Conservation (phyloP, 1,140 invertebrate genomes). For the Drosophila pandora region DNA sequence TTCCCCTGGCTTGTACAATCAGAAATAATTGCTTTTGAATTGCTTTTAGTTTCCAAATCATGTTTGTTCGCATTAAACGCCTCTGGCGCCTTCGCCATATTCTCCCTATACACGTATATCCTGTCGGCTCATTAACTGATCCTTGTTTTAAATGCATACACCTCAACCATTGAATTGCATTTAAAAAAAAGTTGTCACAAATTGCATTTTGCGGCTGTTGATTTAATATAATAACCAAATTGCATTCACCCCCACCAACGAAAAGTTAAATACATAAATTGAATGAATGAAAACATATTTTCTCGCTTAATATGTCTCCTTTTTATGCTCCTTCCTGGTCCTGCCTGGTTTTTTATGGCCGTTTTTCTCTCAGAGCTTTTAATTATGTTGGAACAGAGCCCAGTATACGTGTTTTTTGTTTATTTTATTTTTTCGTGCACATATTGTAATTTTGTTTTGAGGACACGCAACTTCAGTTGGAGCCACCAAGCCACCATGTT, state of each 20-base stretch:
- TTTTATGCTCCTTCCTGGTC: constrained; percentile 27
- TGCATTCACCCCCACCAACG: constrained; percentile 13
- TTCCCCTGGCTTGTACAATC: constrained; percentile 52
- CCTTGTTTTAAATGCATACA: constrained; percentile 34
- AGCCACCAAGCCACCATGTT: neutral
- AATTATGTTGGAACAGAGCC: constrained; percentile 59
- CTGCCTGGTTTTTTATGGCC: constrained; percentile 23
- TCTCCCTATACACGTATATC: neutral
- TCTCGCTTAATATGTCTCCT: constrained; percentile 6
- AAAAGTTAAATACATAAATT: constrained; percentile 5
- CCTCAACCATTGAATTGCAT: neutral
- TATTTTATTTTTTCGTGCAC: constrained; percentile 23
- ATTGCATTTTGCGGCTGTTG: constrained; percentile 52
- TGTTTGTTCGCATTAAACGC: constrained; percentile 1
- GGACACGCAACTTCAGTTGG: constrained; percentile 38
- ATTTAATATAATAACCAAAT: constrained; percentile 54
- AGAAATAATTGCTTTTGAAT: constrained; percentile 71
- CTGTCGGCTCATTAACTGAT: constrained; percentile 37
- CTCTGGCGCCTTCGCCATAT: neutral
- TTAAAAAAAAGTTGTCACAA: neutral
- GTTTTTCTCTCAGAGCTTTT: constrained; percentile 39
- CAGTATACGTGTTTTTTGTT: constrained; percentile 21
- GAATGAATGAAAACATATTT: constrained; percentile 38
- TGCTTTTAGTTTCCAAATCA: constrained; percentile 60
- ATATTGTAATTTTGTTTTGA: constrained; percentile 34